Percentiles rank a stretch among this genome's conserved stretches.
phyloP scores from a whole-genome alignment of 2,797 vertebrate species.

The Oryzias sinensis region DNA sequence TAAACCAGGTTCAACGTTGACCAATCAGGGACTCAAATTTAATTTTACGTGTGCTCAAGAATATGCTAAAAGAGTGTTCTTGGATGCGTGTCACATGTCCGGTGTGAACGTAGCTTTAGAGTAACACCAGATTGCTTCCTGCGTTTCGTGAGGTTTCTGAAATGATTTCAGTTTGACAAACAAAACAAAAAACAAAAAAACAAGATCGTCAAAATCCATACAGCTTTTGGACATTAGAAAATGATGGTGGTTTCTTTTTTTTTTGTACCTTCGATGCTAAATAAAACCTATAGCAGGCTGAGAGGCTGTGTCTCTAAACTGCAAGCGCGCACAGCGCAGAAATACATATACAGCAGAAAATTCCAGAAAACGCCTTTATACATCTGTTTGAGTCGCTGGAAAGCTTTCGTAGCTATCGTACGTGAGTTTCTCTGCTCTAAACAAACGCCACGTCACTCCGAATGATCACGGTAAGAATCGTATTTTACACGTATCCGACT shows the following conservation, averaged over 20 bases:
- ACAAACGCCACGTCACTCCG: conserved; percentile 57
- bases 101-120: not conserved
- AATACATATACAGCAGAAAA: conserved; percentile 88
- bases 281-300: conserved; percentile 51
- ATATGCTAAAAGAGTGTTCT: too few relatives aligned
- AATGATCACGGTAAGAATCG: conserved; percentile 61
- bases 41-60: too few relatives aligned
- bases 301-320: conserved; percentile 60
- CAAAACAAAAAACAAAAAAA: conserved; percentile 1
- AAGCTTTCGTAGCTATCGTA: conserved; percentile 45
- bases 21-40: too few relatives aligned
- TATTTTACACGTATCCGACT: conserved; percentile 71
- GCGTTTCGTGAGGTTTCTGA: conserved; percentile 49
- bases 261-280: conserved; percentile 47
- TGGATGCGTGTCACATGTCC: too few relatives aligned
- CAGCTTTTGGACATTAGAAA: conserved; percentile 54
- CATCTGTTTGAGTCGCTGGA: conserved; percentile 56
- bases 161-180: conserved; percentile 23
- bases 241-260: conserved; percentile 45
- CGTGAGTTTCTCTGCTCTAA: conserved; percentile 69
- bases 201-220: conserved; percentile 51
- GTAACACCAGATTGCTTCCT: conserved; percentile 15
- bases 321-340: conserved; percentile 84
- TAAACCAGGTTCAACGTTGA: too few relatives aligned
- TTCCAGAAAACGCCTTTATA: conserved; percentile 57